These are phyloP conservation scores for Lichenostomus cassidix DNA, from an alignment of 2,113 vertebrate species.

Conservation along the genomic window DNA sequence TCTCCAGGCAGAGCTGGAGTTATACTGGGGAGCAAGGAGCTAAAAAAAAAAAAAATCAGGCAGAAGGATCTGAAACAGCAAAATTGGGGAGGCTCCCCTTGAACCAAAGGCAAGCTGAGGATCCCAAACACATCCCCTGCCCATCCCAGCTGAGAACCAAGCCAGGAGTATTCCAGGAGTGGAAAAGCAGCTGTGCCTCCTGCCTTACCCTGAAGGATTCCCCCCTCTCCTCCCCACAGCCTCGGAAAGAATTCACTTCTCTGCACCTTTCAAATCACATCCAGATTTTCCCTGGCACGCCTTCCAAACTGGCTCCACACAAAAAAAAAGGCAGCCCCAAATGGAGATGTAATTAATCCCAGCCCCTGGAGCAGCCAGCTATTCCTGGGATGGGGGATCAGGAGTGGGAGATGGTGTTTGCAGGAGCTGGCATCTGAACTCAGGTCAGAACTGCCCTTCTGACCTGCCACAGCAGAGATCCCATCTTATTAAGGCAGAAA, in stretches of 20 bases:
- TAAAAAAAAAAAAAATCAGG: neutral
- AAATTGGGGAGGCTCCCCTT: neutral
- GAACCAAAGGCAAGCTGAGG: neutral
- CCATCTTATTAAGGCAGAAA: neutral
- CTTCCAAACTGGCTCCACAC: neutral
- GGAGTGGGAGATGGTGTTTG: neutral
- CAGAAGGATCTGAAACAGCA: neutral
- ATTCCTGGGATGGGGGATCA: neutral
- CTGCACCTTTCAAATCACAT: constrained; percentile 68
- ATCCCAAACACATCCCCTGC: neutral
- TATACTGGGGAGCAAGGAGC: neutral
- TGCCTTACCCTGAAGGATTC: neutral
- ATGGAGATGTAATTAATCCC: constrained; percentile 6
- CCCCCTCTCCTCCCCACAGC: neutral
- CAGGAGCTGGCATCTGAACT: neutral
- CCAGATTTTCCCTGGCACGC: constrained; percentile 33
- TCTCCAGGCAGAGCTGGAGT: neutral
- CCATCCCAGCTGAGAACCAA: neutral
- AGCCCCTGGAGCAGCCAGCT: constrained; percentile 6
- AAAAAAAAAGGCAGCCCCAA: constrained; percentile 26
- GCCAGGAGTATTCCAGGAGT: neutral
- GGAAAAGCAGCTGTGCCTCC: constrained; percentile 30
- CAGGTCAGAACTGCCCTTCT: accelerated
- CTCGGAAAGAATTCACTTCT: constrained; percentile 60
- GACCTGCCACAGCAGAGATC: neutral